Evolutionary conservation across 2,888 invertebrate genomes (phyloP).

Genomic region (Cephus spinipes): DNA sequence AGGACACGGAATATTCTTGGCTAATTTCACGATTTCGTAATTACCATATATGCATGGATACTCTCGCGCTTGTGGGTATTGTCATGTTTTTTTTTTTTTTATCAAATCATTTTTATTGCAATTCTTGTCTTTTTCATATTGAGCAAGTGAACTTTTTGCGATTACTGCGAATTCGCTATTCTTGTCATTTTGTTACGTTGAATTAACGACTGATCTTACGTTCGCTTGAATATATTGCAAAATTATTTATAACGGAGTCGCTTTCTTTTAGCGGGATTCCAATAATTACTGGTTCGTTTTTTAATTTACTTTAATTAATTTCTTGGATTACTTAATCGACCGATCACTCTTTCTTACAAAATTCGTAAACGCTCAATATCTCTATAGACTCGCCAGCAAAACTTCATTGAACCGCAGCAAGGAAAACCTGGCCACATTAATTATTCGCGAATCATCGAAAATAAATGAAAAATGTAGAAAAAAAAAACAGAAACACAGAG

Average conservation of each 20-base stretch:
- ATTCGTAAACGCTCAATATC: background rate
- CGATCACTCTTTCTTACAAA: no score
- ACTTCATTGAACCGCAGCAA: background rate
- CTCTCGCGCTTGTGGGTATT: background rate
- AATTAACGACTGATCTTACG: no score
- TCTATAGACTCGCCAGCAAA: background rate
- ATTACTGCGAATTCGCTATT: background rate
- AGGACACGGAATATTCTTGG: conserved; percentile 4
- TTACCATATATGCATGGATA: background rate
- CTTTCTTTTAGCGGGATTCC: no score
- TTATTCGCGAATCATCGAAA: conserved; percentile 11
- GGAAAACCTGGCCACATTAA: background rate
- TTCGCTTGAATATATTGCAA: no score
- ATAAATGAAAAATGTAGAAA: conserved; percentile 8
- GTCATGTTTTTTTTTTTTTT: background rate
- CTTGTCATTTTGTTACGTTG: background rate
- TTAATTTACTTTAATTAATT: no score
- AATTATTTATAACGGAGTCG: no score
- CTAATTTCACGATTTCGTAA: background rate
- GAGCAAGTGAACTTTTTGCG: background rate
- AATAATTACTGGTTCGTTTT: no score
- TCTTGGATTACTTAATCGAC: no score
- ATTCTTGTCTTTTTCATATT: background rate
- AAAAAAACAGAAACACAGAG: conserved; percentile 1
- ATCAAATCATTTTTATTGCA: background rate